Conservation (phyloP, 2,888 invertebrate species). For the Sesia apiformis region DNA sequence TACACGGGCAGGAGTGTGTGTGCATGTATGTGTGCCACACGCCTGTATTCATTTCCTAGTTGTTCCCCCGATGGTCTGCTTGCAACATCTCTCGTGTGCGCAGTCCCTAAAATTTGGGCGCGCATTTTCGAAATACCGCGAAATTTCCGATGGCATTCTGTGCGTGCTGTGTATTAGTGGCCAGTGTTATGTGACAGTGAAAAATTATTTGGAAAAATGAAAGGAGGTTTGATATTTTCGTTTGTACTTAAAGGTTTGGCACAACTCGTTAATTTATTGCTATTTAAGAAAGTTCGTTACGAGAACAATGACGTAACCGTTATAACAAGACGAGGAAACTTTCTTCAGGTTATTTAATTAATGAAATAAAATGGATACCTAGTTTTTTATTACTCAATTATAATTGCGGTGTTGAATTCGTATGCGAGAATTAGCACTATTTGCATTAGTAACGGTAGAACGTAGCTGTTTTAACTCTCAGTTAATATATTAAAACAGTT, state of each 20-base stretch:
- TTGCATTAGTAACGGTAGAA: slow-evolving; percentile 22
- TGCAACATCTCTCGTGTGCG: slow-evolving; percentile 63
- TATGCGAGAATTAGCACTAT: slow-evolving; percentile 2
- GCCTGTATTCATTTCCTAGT: slow-evolving; percentile 67
- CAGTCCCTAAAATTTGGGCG: slow-evolving; percentile 65
- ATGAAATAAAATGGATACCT: too few relatives aligned
- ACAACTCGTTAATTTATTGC: slow-evolving; percentile 4
- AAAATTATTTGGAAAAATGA: slow-evolving; percentile 21
- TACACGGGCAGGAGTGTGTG: slow-evolving; percentile 22
- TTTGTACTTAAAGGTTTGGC: slow-evolving; percentile 12
- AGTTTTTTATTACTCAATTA: slow-evolving; percentile 26
- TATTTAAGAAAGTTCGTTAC: background rate
- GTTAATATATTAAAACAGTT: too few relatives aligned
- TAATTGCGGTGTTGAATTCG: slow-evolving; percentile 15
- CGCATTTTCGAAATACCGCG: slow-evolving; percentile 38
- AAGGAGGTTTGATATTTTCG: slow-evolving; percentile 30
- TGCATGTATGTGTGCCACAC: slow-evolving; percentile 34
- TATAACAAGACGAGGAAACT: slow-evolving; percentile 14
- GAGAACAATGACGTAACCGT: slow-evolving; percentile 23
- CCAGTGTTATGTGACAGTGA: slow-evolving; percentile 16
- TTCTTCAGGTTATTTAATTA: slow-evolving; percentile 13
- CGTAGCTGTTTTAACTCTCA: slow-evolving; percentile 18
- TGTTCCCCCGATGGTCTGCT: slow-evolving; percentile 66
- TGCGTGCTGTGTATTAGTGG: slow-evolving; percentile 15
- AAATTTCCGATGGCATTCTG: slow-evolving; percentile 8